Conservation (phyloP, 2,797 vertebrate genomes). For the Huso huso region DNA sequence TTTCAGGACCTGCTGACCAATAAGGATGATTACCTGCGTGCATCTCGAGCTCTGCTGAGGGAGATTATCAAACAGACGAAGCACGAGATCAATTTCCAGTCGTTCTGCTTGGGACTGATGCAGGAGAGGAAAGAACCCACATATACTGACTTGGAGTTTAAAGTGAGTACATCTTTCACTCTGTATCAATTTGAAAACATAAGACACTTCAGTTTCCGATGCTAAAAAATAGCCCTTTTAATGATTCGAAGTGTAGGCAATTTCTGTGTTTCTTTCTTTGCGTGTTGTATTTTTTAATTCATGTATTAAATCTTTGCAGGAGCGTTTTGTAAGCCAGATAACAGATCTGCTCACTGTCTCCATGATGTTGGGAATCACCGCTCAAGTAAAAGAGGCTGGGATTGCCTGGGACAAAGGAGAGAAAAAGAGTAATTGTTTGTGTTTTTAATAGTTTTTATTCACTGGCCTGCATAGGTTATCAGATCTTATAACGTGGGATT, state of each 20-base stretch:
- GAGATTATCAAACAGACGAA: conserved; percentile 98
- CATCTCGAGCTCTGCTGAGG: conserved; percentile 82
- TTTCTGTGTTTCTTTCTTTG: too few relatives aligned
- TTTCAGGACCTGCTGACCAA: conserved; percentile 94
- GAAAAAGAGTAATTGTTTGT: conserved; percentile 78
- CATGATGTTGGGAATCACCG: conserved; percentile 98
- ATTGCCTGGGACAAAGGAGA: conserved; percentile 98
- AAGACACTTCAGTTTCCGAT: too few relatives aligned
- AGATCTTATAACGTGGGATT: too few relatives aligned
- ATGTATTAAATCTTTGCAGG: conserved; percentile 46
- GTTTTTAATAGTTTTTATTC: too few relatives aligned
- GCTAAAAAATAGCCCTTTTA: too few relatives aligned
- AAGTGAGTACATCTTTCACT: conserved; percentile 49
- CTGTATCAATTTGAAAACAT: too few relatives aligned
- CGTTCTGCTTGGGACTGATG: conserved; percentile 95
- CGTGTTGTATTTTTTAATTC: too few relatives aligned
- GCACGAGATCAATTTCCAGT: conserved; percentile 96
- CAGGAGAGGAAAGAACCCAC: conserved; percentile 88
- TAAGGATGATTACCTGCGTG: conserved; percentile 91
- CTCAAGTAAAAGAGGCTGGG: conserved; percentile 94
- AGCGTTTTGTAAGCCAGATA: conserved; percentile 93
- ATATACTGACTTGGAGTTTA: conserved; percentile 92
- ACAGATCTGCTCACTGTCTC: conserved; percentile 91
- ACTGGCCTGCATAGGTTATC: too few relatives aligned
- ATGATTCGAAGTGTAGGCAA: too few relatives aligned